A percentile compares a stretch with the other conserved stretches of the same genome.
Evolutionary conservation across 2,888 invertebrate species (phyloP).

Genomic region (Drosophila cyrtoloma): DNA sequence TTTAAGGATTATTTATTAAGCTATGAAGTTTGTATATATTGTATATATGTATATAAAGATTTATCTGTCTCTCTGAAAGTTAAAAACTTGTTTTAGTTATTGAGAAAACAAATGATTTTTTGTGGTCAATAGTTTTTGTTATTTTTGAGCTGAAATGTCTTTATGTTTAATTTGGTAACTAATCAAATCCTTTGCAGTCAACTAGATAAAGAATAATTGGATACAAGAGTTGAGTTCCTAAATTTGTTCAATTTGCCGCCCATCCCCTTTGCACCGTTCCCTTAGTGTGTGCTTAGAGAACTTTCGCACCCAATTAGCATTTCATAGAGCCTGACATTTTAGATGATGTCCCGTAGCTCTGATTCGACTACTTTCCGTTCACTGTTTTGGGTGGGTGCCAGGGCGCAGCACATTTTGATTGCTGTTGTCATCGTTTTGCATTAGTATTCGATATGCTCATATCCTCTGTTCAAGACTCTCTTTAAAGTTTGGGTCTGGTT

Average conservation of each 20-base stretch:
- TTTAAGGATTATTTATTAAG: too few species aligned
- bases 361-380: constrained; percentile 10
- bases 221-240: constrained; percentile 2
- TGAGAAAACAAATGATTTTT: neutral
- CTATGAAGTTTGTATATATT: neutral
- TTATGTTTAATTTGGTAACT: neutral
- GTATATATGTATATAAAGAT: neutral
- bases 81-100: neutral
- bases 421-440: constrained; percentile 73
- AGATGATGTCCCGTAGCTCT: constrained; percentile 40
- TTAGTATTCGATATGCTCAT: neutral
- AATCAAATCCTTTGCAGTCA: neutral
- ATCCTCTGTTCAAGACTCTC: constrained; percentile 8
- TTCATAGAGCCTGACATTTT: constrained; percentile 9
- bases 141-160: neutral
- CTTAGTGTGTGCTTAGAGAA: constrained; percentile 22
- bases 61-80: neutral
- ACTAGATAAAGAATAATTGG: neutral
- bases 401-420: constrained; percentile 57
- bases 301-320: constrained; percentile 51
- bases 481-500: constrained; percentile 4
- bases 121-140: neutral
- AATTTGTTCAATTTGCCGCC: constrained; percentile 6
- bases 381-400: constrained; percentile 38
- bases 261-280: neutral